phyloP scores from a whole-genome alignment of 2,888 invertebrate species.

The Standfussiana lucernea region DNA sequence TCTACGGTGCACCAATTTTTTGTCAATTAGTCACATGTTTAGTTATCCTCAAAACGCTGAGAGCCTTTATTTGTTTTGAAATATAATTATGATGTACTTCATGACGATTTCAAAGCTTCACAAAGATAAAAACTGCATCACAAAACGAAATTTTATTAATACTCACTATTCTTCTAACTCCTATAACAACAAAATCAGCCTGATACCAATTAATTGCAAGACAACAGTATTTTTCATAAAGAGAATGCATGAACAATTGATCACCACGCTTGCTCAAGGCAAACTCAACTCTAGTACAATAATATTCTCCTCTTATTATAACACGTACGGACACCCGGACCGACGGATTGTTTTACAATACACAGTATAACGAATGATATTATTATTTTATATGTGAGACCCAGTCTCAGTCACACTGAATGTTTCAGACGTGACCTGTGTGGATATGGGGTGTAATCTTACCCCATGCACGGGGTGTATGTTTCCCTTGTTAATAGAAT shows the following conservation, averaged over 20 bases:
- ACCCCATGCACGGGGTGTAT: slow-evolving; percentile 37
- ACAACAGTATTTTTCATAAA: background rate
- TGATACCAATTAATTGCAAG: too few relatives aligned
- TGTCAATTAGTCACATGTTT: background rate
- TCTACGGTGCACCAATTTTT: background rate
- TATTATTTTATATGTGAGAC: slow-evolving; percentile 66
- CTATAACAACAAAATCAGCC: slow-evolving; percentile 1
- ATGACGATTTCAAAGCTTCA: slow-evolving; percentile 5
- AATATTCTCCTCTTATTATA: slow-evolving; percentile 45
- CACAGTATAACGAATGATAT: slow-evolving; percentile 61
- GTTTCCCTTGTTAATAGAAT: slow-evolving; percentile 67
- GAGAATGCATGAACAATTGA: background rate
- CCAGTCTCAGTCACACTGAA: slow-evolving; percentile 72
- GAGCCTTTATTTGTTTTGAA: background rate
- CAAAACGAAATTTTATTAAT: slow-evolving; percentile 5
- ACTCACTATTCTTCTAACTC: slow-evolving; percentile 7
- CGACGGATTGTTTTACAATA: slow-evolving; percentile 67
- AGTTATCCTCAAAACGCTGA: background rate
- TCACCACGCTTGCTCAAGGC: background rate
- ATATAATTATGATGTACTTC: background rate
- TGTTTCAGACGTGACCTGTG: slow-evolving; percentile 75
- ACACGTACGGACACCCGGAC: slow-evolving; percentile 56
- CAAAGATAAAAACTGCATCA: slow-evolving; percentile 3
- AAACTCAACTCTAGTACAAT: background rate
- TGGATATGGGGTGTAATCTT: slow-evolving; percentile 68